Base-by-base conservation (phyloP, 2,888 invertebrate species). In the Linnaemya tessellans region DNA sequence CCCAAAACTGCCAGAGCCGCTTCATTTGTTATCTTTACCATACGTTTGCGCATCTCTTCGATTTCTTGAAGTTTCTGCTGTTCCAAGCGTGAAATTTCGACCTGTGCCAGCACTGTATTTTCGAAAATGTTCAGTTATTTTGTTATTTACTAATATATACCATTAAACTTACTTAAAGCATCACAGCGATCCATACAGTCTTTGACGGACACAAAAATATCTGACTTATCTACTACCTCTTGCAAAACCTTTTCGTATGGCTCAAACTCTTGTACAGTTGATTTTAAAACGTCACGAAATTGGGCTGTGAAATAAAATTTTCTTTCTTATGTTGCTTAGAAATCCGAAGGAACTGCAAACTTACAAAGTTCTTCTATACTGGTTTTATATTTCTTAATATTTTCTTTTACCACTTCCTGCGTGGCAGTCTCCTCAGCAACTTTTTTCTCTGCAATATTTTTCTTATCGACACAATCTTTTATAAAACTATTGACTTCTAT, bases 111-210 rank as follows among this genome's bases (percentile, higher is more conserved):
- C 92, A 92, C 93, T 93, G 18, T 41, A 3, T 13, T 11, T 54
- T 20, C 58, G 11, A 60, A 22, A 18, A 51, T 41, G 58, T 18
- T 11, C 1, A 64, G 9, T 43, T 68, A n/a, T 60, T 11, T 7
- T 15, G 3, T 41, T 22, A 1, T n/a, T 74, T 0, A 54, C 3
- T 30, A n/a, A n/a, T 18, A n/a, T n/a, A n/a, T 5, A 9, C 1
- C 10, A 49, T 46, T n/a, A 11, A 13, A 88, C 89, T 81, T 87
- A 93, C 93, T 92, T 30, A 93, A 71, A 0, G 92, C 93, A 90
- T 93, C 93, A 80, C 92, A 92, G 0, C 92, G 90, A 84, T 90
- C 91, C 58, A 92, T 91, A 68, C 92, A 91, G 84, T 93, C 93
- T 35, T 92, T 91, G 0, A 90, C 88, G 0, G 92, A 91, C 1